Evolutionary conservation across 2,888 invertebrate species (phyloP).

Genomic region (Himalopsyche japonica): DNA sequence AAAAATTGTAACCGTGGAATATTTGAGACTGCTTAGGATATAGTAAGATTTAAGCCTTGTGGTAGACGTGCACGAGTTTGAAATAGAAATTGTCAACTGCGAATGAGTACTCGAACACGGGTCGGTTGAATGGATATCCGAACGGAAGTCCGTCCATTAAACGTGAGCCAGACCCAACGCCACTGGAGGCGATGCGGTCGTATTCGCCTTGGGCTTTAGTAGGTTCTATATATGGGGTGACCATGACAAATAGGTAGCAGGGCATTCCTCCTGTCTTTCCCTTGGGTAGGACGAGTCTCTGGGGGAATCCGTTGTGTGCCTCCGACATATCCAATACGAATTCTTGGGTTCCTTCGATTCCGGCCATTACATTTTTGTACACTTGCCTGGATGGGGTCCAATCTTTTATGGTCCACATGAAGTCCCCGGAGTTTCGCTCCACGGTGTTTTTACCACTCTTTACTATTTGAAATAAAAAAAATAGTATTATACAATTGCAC

Average conservation of each 20-base stretch:
- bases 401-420: conserved; percentile 61
- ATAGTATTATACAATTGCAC: background rate
- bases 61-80: conserved; percentile 58
- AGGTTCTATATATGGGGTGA: conserved; percentile 55
- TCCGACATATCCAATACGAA: conserved; percentile 55
- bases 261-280: conserved; percentile 66
- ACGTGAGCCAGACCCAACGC: conserved; percentile 2
- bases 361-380: conserved; percentile 55
- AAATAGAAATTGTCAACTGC: conserved; percentile 55
- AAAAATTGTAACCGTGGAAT: too few species aligned
- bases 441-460: conserved; percentile 57
- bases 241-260: conserved; percentile 64
- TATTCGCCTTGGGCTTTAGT: conserved; percentile 51
- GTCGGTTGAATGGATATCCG: conserved; percentile 63
- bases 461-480: conserved; percentile 43
- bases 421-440: conserved; percentile 62
- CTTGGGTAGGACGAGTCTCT: conserved; percentile 67
- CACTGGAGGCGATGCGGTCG: conserved; percentile 57
- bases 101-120: conserved; percentile 49
- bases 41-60: too few species aligned
- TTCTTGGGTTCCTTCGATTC: conserved; percentile 53
- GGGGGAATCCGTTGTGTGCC: conserved; percentile 63
- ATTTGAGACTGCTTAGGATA: too few species aligned
- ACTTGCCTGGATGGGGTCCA: conserved; percentile 52
- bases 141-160: conserved; percentile 54